Conservation (phyloP, 2,888 invertebrate genomes). For the Teleogryllus oceanicus region DNA sequence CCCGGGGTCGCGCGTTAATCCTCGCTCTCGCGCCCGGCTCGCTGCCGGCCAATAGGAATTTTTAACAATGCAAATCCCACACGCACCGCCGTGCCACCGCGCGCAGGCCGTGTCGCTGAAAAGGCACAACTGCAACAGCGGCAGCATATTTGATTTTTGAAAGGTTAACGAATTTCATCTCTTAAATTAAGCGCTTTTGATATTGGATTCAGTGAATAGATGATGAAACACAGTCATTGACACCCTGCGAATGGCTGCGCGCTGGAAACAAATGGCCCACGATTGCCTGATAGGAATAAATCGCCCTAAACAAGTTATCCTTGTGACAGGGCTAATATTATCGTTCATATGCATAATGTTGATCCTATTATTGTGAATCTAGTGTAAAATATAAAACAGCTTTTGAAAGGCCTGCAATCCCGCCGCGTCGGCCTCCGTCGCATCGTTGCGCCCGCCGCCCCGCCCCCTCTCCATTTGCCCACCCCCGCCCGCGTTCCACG, state of each 20-base stretch:
- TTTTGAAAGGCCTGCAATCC: constrained; percentile 25
- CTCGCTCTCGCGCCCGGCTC: neutral
- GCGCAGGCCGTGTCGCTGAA: neutral
- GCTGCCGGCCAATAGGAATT: constrained; percentile 5
- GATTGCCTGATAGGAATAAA: constrained; percentile 25
- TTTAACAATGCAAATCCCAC: constrained; percentile 24
- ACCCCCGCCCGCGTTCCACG: neutral
- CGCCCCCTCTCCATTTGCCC: neutral
- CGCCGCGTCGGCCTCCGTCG: constrained; percentile 4
- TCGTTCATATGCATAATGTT: constrained; percentile 27
- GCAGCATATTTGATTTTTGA: constrained; percentile 27
- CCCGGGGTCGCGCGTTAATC: constrained; percentile 9
- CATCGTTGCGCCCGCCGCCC: neutral
- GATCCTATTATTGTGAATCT: constrained; percentile 26
- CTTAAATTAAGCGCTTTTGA: constrained; percentile 27
- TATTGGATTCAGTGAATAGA: constrained; percentile 27
- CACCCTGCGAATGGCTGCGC: constrained; percentile 18
- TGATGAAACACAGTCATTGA: constrained; percentile 27
- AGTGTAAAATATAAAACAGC: constrained; percentile 27
- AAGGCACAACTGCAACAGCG: constrained; percentile 20
- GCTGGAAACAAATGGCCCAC: constrained; percentile 24
- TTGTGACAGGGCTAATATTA: constrained; percentile 27
- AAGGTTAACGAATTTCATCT: constrained; percentile 27
- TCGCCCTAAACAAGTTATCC: constrained; percentile 24
- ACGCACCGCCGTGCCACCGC: neutral